Evolutionary conservation across 1,140 invertebrate species (phyloP), one percentile per base, ranked within the genome.

Genomic region (Ditylenchus dipsaci): DNA sequence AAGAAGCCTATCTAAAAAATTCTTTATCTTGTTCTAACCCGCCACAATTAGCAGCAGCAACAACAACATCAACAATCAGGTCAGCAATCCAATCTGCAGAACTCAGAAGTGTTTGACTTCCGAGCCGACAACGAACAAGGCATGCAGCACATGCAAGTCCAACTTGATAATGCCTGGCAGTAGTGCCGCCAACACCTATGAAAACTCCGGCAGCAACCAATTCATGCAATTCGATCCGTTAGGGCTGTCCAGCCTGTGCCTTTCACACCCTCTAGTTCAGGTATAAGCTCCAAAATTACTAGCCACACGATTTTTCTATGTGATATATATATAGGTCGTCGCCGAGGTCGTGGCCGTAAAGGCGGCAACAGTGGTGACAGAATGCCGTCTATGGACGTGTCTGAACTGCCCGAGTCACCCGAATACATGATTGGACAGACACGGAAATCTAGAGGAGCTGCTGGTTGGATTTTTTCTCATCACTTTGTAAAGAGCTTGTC

Each of bases 341-440:
- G 67, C 21, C 58, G 67, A 13, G 67, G 67, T 19, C 33, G 67
- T 21, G 67, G 59, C 23, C 33, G 67, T n/a, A 60, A 47, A 56
- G 67, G 33, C 11, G 67, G 58, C 21, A 68, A 68, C 30, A n/a
- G 49, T 47, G 67, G 67, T 0, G 67, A 68, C 47, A 23, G 67
- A 13, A 57, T 61, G 23, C 67, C 42, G 33, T 68, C 67, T 15
- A 27, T 68, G 23, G 67, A 68, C 21, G 29, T 43, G 38, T 59
- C 49, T 26, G 58, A 59, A 1, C 49, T 59, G 21, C 67, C 67
- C 17, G 67, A 29, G 23, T 68, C 67, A 11, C 67, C 67, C 27
- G 49, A 53, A 3, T 53, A 53, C 23, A 53, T 53, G 49, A 7
- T 19, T 3, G 49, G 60, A 8, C 60, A 61, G 47, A 33, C 23